phyloP scores from a whole-genome alignment of 2,888 invertebrate species.

The Corythucha ciliata region DNA sequence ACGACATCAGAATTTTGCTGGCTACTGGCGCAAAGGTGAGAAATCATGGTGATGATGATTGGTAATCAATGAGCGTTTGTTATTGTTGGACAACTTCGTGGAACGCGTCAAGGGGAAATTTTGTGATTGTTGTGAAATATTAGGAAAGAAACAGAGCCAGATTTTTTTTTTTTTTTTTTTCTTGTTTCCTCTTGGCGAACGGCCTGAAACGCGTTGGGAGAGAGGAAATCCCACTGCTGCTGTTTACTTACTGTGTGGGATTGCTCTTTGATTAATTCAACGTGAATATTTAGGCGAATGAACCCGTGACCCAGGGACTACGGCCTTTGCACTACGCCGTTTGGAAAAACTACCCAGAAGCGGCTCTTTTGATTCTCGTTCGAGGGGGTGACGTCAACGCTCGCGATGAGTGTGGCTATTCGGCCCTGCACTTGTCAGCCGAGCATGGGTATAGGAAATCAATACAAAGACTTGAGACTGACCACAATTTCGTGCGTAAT shows the following conservation, averaged over 20 bases:
- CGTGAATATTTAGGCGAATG: slow-evolving; percentile 49
- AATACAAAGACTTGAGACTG: neutral
- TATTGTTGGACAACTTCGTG: neutral
- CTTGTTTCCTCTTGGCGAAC: no score
- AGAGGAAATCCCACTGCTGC: no score
- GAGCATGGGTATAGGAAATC: slow-evolving; percentile 61
- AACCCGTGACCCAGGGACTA: slow-evolving; percentile 74
- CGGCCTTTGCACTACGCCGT: slow-evolving; percentile 87
- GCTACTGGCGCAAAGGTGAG: slow-evolving; percentile 73
- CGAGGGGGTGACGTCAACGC: slow-evolving; percentile 74
- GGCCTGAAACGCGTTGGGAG: no score
- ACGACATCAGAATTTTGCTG: slow-evolving; percentile 74
- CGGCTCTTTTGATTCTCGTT: slow-evolving; percentile 68
- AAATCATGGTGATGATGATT: no score
- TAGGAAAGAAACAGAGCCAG: no score
- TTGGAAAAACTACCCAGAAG: slow-evolving; percentile 73
- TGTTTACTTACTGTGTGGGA: no score
- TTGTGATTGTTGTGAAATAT: neutral
- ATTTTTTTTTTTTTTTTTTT: no score
- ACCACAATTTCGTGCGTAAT: neutral
- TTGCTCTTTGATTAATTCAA: neutral
- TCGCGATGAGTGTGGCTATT: slow-evolving; percentile 82
- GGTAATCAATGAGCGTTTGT: neutral
- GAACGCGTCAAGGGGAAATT: neutral
- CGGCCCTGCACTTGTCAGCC: slow-evolving; percentile 81